Conservation (phyloP, 2,797 vertebrate species). For the Anabacerthia variegaticeps region DNA sequence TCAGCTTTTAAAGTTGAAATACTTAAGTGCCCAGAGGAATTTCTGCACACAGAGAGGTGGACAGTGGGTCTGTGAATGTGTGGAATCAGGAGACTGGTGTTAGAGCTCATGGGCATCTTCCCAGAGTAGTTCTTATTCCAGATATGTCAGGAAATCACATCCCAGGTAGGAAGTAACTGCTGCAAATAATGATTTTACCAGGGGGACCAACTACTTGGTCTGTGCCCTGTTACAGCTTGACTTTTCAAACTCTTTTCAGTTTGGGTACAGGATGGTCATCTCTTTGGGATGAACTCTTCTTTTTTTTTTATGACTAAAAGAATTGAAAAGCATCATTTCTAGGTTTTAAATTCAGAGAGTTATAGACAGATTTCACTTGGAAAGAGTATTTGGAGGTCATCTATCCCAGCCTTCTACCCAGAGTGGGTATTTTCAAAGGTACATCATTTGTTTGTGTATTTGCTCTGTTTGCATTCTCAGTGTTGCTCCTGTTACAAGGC, state of each 20-base stretch:
- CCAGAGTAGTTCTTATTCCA: not conserved
- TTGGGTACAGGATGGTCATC: not conserved
- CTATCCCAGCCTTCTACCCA: not conserved
- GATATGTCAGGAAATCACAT: not conserved
- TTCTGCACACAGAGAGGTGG: not conserved
- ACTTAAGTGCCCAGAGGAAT: not conserved
- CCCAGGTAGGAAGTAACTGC: not conserved
- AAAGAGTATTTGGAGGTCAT: not conserved
- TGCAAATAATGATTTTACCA: not conserved
- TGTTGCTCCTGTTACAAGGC: not conserved
- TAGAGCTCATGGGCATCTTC: not conserved
- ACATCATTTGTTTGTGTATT: not conserved
- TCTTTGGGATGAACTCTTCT: not conserved
- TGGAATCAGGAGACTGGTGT: not conserved
- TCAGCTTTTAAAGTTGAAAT: not conserved
- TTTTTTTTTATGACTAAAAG: not conserved
- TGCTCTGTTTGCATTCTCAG: not conserved
- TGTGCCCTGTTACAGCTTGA: accelerated
- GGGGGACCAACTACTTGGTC: not conserved
- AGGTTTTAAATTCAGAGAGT: not conserved
- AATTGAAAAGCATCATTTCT: not conserved
- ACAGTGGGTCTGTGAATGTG: not conserved
- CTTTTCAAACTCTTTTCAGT: not conserved
- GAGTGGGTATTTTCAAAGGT: not conserved
- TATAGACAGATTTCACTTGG: not conserved